These are phyloP conservation scores for Ophion ellenae DNA, from an alignment of 2,888 invertebrate species.

Conservation along the genomic window DNA sequence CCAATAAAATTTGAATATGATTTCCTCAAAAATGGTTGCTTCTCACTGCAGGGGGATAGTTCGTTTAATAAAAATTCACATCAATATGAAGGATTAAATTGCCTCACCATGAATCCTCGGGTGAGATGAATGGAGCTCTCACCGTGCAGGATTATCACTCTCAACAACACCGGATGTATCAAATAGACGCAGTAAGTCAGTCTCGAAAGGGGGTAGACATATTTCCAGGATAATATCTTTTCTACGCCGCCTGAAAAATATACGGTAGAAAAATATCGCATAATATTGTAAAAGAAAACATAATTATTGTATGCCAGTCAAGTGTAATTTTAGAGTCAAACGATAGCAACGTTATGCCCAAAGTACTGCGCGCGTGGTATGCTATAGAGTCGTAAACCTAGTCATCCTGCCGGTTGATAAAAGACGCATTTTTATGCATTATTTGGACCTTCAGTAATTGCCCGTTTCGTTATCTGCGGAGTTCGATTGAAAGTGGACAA, in stretches of 20 bases:
- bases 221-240: slow-evolving; percentile 83
- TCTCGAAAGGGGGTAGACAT: slow-evolving; percentile 85
- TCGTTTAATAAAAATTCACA: background rate
- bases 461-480: too few species aligned
- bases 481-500: too few species aligned
- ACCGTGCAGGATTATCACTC: slow-evolving; percentile 83
- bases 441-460: too few species aligned
- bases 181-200: slow-evolving; percentile 85
- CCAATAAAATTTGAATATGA: too few species aligned
- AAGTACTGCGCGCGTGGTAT: too few species aligned
- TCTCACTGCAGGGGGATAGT: background rate
- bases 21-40: too few species aligned
- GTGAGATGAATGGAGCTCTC: slow-evolving; percentile 85
- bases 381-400: too few species aligned
- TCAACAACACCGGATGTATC: slow-evolving; percentile 85
- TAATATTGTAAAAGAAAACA: background rate
- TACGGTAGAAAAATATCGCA: background rate
- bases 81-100: background rate
- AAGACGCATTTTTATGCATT: too few species aligned
- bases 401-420: too few species aligned
- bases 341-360: too few species aligned
- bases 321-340: too few species aligned
- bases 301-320: too few species aligned
- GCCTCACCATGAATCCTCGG: slow-evolving; percentile 84
- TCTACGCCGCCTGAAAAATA: slow-evolving; percentile 83